Evolutionary conservation across 2,888 invertebrate genomes (phyloP), one percentile per base, ranked within the genome.

Genomic region (Sarcophaga subvicina): DNA sequence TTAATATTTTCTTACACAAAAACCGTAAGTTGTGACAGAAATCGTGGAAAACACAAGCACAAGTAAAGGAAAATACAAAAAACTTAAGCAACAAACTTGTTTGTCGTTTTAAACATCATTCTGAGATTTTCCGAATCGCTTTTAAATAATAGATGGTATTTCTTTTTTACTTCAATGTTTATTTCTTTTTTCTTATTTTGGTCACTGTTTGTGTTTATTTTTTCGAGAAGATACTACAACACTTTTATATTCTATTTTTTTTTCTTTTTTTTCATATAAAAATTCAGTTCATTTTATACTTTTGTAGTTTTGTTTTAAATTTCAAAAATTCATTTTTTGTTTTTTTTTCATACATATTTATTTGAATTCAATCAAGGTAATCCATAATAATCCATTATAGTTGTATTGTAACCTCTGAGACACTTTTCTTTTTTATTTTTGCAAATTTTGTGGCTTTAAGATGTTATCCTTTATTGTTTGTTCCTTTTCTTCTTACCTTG

Each of bases 391-490:
- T 82, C 83, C 83, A 79, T 80, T 80, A 22, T 25, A 22, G 27
- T 70, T 78, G 59, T 60, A 67, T 47, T 71, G 25, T 62, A 27
- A 22, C 59, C 20, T 37, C 27, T 37, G 77, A 64, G 37, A n/a
- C 75, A 83, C 59, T 72, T 80, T 79, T 70, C 37, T 72, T 47
- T 17, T 64, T 45, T 63, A 11, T 82, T 59, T 37, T n/a, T 45
- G n/a, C 25, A 72, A 88, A 2, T 83, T 90, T 88, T 37, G 37
- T 37, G 37, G 8, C 10, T 37, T 37, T 37, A 37, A 37, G 88
- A 89, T 90, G 89, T 89, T 88, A 87, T 87, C 87, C 87, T 87
- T 86, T 84, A 49, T 45, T 20, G 25, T 66, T 47, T 69, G 88
- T 89, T 89, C 89, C 85, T 87, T 84, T 88, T 73, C 82, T 86